phyloP scores from a whole-genome alignment of 2,113 vertebrate species.

The Sinosuthora webbiana region DNA sequence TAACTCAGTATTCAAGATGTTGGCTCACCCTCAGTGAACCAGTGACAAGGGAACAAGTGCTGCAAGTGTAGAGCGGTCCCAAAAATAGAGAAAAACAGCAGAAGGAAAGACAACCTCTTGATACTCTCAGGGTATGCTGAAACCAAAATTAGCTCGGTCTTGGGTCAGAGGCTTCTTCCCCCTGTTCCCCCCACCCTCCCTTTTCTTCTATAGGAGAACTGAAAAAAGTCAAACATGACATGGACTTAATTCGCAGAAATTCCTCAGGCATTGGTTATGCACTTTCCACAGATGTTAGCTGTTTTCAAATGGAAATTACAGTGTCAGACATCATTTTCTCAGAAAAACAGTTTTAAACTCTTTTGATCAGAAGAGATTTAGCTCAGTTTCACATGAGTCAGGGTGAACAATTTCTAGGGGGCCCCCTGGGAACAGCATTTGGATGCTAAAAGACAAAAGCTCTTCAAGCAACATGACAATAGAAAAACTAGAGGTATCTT shows the following conservation, averaged over 20 bases:
- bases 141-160: not conserved
- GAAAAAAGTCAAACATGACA: conserved; percentile 36
- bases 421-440: conserved; percentile 23
- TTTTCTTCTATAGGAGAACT: not conserved
- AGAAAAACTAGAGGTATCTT: conserved; percentile 10
- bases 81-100: not conserved
- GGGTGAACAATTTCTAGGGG: conserved; percentile 41
- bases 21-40: not conserved
- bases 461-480: not conserved
- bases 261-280: conserved; percentile 55
- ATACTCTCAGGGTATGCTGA: not conserved
- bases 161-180: not conserved
- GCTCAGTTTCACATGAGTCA: conserved; percentile 54
- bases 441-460: conserved; percentile 30
- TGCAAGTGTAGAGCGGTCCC: not conserved
- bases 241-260: conserved; percentile 9
- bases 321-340: conserved; percentile 55
- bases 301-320: conserved; percentile 64
- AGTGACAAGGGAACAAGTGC: not conserved
- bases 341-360: conserved; percentile 51
- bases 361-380: conserved; percentile 54
- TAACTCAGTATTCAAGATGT: not conserved
- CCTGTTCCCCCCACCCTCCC: too few relatives aligned
- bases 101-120: not conserved
- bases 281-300: conserved; percentile 62